Percentiles rank a stretch among this genome's conserved stretches.
These are phyloP conservation scores for Megalopta genalis DNA, from an alignment of 1,140 invertebrate genomes.

Conservation along the genomic window DNA sequence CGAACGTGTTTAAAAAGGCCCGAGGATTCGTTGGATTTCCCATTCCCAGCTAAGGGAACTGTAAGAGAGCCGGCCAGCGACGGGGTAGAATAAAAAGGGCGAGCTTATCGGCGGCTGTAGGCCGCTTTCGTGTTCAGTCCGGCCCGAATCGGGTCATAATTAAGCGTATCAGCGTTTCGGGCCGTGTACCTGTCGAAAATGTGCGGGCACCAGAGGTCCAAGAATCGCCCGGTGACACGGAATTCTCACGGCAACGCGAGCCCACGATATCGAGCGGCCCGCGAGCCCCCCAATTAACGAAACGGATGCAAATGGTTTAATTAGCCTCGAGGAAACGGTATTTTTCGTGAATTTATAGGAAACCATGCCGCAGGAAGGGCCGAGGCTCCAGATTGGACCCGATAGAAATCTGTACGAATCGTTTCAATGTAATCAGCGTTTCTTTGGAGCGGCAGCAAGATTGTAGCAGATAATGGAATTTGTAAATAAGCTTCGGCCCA, in stretches of 20 bases:
- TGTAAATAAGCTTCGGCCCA: too few species aligned
- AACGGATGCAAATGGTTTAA: constrained; percentile 35
- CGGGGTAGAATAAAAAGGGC: constrained; percentile 2
- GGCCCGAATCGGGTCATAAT: constrained; percentile 25
- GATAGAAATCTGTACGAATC: too few species aligned
- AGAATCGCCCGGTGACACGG: constrained; percentile 1
- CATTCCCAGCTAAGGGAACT: too few species aligned
- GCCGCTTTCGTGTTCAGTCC: constrained; percentile 3
- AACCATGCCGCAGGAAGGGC: too few species aligned
- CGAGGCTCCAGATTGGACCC: too few species aligned
- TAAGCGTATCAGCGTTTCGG: constrained; percentile 16
- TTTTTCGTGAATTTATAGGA: too few species aligned
- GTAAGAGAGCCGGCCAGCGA: too few species aligned
- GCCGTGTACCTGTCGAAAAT: constrained; percentile 17
- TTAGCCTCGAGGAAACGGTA: constrained; percentile 12
- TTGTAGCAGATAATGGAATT: too few species aligned
- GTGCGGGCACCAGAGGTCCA: background rate
- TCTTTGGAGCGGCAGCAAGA: too few species aligned
- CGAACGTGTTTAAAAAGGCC: too few species aligned
- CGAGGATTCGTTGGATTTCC: too few species aligned
- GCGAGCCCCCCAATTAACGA: constrained; percentile 7
- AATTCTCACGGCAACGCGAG: background rate
- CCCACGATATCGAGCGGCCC: background rate
- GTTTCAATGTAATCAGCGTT: too few species aligned
- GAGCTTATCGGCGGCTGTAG: background rate